Base-by-base conservation (phyloP, 2,888 invertebrate genomes). In the Athalia rosae region DNA sequence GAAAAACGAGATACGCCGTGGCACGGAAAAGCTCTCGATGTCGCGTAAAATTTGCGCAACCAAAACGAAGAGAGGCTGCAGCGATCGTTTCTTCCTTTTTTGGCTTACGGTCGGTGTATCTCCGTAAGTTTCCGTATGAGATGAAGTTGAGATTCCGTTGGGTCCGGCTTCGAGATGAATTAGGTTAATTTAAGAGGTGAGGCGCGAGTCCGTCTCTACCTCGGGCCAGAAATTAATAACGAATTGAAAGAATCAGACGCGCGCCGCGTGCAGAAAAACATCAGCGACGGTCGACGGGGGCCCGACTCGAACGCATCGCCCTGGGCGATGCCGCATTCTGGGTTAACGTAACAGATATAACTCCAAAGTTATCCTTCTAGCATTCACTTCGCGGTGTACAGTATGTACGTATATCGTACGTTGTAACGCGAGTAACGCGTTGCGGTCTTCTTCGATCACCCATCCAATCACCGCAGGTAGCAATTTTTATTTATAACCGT, bases 271-370 rank as follows among this genome's bases (percentile, higher is more conserved):
- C 61, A 62, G 74, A 43, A 59, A 74, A 74, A 74, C 74, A 61
- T 28, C 48, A 11, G 74, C 61, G 74, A 74, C 74, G 61, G 74
- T 74, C 62, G 48, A 47, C 50, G 58, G 45, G 15, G 11, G 61
- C 74, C 61, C 74, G 62, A 59, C 74, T 74, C 62, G 61, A 78
- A 79, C 78, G 77, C 80, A 79, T 83, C 82, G 85, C 86, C 83
- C 83, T 82, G 81, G 83, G 83, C 85, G 79, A 83, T 82, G 79
- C 82, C 81, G 82, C 84, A 87, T 87, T 87, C 86, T 85, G 84
- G 87, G 82, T 82, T 82, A 82, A 80, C 83, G 78, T 76, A 66
- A 76, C 63, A 66, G 76, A 63, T 76, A 28, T 28, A 74, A 62
- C 74, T 74, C 74, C 48, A 61, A 62, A 74, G 74, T 74, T 74